Base-by-base conservation (phyloP, 2,113 vertebrate genomes). In the Hemibagrus wyckioides region DNA sequence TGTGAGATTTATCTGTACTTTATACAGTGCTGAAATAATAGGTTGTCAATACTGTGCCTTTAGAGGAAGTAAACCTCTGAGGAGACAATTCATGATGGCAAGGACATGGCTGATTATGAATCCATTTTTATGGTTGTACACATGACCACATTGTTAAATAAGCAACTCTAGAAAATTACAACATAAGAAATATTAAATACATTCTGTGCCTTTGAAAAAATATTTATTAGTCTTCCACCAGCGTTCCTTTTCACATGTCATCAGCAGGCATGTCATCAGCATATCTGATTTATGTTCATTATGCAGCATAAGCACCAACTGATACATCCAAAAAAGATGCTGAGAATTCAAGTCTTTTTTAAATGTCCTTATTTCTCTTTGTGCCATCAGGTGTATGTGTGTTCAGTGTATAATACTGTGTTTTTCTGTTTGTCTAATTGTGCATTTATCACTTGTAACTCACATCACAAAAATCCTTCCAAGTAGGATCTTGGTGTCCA, bases 161-260 rank as follows among this genome's bases (percentile, higher is more conserved):
- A 96, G 92, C 92, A 95, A 97, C 94, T 96, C 96, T 97, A 97
- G 96, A 97, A 97, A 97, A 96, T 96, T 96, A 97, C 95, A 96
- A 96, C 96, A 96, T 97, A 97, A 96, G 97, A 97, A 97, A 97
- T 97, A 97, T 97, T 97, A 97, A 97, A 97, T 97, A 97, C 97
- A 97, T 97, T 97, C 97, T 96, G 96, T 95, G 96, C 94, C 96
- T 96, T 96, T 96, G 96, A 97, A 97, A 97, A 97, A 97, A 97
- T 96, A 97, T 96, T 96, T 96, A 96, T 83, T 85, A 50, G 69
- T 85, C 63, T 86, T 39, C 59, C 44, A 50, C 95, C 73, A 50
- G 56, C 85, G 71, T 87, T 94, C 93, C 93, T 89, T 91, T 94
- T 88, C 33, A 87, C 44, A 93, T 90, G 94, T 95, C 94, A 94